Percentiles rank a stretch among this genome's conserved stretches.
Conservation (phyloP, 2,888 invertebrate species). For the Euzophera pinguis region DNA sequence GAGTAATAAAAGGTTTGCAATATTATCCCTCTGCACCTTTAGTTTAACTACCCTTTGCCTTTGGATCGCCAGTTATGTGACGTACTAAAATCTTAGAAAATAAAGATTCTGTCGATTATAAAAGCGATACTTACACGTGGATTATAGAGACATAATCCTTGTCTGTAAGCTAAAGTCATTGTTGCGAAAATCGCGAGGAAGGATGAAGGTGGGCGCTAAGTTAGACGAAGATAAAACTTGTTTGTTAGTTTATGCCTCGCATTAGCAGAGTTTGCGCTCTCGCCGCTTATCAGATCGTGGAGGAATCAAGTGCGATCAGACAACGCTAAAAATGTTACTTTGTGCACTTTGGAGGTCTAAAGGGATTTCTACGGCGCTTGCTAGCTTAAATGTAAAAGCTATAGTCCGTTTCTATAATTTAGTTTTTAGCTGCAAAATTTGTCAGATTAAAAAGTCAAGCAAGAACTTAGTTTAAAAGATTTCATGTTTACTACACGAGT, state of each 20-base stretch:
- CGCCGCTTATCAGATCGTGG: constrained; percentile 41
- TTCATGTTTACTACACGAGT: no score
- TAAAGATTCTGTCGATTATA: no score
- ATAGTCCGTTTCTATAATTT: no score
- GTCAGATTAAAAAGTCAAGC: no score
- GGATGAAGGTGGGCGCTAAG: constrained; percentile 70
- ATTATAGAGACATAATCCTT: constrained; percentile 37
- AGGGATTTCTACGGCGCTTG: background rate
- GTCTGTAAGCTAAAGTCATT: constrained; percentile 47
- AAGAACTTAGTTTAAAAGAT: no score
- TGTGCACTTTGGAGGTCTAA: background rate
- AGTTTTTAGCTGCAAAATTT: no score
- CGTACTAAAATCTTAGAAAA: no score
- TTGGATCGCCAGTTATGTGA: no score
- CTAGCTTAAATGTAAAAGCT: background rate
- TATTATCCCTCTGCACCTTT: no score
- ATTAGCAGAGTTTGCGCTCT: constrained; percentile 41
- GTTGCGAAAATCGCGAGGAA: constrained; percentile 65
- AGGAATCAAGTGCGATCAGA: constrained; percentile 29
- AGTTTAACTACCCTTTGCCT: no score
- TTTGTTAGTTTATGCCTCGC: constrained; percentile 61
- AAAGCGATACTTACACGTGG: background rate
- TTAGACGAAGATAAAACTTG: constrained; percentile 71
- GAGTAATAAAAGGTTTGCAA: no score
- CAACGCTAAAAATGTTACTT: constrained; percentile 10